Conservation (phyloP, 1,140 invertebrate species). For the Lanistes nyassanus region DNA sequence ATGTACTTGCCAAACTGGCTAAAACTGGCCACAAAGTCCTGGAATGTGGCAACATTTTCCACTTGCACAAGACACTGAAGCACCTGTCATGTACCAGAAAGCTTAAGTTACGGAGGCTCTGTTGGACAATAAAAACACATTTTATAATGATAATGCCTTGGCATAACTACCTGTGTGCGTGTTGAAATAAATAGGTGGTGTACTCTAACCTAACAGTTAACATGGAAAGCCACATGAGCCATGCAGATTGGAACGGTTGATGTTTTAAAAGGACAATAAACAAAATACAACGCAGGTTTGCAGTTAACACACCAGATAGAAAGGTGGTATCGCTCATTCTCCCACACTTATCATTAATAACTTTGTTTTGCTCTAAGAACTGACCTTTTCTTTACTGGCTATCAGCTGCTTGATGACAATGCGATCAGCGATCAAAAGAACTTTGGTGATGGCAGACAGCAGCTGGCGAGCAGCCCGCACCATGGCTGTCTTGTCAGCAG, state of each 20-base stretch:
- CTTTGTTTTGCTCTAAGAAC: not conserved
- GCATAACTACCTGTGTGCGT: no score
- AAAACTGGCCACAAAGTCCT: conserved; percentile 98
- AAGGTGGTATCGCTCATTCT: not conserved
- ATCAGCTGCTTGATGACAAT: conserved; percentile 97
- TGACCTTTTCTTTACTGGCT: conserved; percentile 94
- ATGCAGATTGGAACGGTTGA: not conserved
- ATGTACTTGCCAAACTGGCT: conserved; percentile 98
- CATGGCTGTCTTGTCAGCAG: conserved; percentile 71
- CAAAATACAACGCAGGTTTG: not conserved
- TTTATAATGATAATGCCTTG: no score
- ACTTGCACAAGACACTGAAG: conserved; percentile 70
- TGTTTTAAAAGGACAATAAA: no score
- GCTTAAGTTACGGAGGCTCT: no score
- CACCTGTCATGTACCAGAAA: conserved; percentile 63
- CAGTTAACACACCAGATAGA: not conserved
- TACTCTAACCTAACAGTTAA: not conserved
- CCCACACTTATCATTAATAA: not conserved
- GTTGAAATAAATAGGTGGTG: no score
- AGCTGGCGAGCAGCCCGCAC: conserved; percentile 92
- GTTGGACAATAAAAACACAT: not conserved
- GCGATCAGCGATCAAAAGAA: conserved; percentile 97
- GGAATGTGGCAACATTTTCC: conserved; percentile 95
- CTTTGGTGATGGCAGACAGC: conserved; percentile 93
- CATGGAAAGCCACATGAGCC: not conserved